phyloP scores from a whole-genome alignment of 2,113 vertebrate species.

The Eclectus roratus region DNA sequence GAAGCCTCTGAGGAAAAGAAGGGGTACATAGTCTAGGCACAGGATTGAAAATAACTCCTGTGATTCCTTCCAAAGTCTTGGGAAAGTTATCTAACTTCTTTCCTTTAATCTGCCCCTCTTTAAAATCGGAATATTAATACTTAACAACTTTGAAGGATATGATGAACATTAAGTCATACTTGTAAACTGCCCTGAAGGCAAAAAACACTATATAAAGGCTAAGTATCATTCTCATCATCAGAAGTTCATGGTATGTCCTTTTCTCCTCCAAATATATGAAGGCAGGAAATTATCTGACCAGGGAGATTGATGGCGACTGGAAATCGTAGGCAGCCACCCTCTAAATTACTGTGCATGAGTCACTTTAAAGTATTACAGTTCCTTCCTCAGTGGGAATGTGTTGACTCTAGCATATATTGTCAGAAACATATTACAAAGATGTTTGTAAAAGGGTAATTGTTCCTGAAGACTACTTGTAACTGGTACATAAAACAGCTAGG shows the following conservation, averaged over 20 bases:
- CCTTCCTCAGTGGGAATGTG: neutral
- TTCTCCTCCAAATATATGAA: neutral
- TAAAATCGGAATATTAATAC: neutral
- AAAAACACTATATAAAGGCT: neutral
- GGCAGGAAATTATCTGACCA: constrained; percentile 47
- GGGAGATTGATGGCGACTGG: constrained; percentile 38
- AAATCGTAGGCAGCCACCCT: constrained; percentile 36
- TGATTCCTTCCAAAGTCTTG: neutral
- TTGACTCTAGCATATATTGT: neutral
- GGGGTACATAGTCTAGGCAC: neutral
- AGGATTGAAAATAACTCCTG: neutral
- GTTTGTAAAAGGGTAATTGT: neutral
- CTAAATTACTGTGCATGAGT: constrained; percentile 40
- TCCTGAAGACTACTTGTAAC: neutral
- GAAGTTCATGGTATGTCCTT: constrained; percentile 13
- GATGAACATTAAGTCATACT: neutral
- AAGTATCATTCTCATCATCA: neutral
- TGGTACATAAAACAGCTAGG: neutral
- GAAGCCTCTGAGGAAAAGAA: neutral
- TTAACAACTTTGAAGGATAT: neutral
- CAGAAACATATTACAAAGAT: neutral
- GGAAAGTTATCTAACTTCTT: neutral
- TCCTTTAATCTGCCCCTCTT: neutral
- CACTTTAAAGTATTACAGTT: neutral
- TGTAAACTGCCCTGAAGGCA: constrained; percentile 6